These are phyloP conservation scores for Netelia melanura DNA, from an alignment of 2,888 invertebrate species.

Conservation along the genomic window DNA sequence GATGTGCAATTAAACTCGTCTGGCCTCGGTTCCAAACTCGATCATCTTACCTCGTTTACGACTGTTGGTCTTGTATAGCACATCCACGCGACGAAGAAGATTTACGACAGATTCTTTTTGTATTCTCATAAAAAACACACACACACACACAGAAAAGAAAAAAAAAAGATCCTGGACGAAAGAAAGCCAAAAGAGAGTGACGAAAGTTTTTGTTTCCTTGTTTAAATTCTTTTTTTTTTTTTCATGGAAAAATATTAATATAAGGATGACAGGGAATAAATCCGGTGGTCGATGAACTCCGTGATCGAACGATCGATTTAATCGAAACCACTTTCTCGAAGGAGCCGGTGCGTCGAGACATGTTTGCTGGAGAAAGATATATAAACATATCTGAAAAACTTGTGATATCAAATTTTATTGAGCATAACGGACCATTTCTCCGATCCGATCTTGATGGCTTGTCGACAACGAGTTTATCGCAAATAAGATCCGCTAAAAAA, in stretches of 20 bases:
- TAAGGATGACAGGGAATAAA: neutral
- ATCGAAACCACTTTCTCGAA: neutral
- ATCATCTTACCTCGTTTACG: conserved; percentile 22
- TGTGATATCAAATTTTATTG: neutral
- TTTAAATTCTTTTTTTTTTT: neutral
- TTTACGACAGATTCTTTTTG: neutral
- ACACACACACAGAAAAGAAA: too few relatives aligned
- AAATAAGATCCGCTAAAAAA: too few relatives aligned
- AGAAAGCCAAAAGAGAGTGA: neutral
- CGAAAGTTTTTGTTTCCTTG: neutral
- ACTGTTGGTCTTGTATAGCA: conserved; percentile 4
- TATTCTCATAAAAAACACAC: neutral
- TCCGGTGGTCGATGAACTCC: neutral
- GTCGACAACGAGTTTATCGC: too few relatives aligned
- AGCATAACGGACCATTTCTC: neutral
- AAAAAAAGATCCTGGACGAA: neutral
- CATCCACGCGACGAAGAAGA: neutral
- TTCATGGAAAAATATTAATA: too few relatives aligned
- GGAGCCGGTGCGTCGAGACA: neutral
- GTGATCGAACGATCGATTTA: neutral
- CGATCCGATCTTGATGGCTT: neutral
- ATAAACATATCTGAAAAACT: neutral
- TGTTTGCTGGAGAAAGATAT: neutral
- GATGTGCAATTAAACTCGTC: conserved; percentile 40
- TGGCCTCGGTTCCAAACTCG: conserved; percentile 19